Conservation (phyloP, 2,888 invertebrate genomes). For the Bugula neritina region DNA sequence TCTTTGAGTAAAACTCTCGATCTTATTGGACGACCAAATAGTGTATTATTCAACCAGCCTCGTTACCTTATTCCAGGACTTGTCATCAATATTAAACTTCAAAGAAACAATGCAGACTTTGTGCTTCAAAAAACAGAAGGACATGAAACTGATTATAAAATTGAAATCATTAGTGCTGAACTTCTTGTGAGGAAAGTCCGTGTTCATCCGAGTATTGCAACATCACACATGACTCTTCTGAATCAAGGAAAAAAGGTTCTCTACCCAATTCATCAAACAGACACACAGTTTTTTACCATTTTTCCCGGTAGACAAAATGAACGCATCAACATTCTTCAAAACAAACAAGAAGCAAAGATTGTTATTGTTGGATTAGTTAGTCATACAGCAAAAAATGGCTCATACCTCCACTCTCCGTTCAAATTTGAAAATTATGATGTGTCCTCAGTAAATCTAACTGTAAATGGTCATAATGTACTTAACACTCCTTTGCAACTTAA, state of each 20-base stretch:
- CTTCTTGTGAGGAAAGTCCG: neutral
- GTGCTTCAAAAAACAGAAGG: neutral
- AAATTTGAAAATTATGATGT: neutral
- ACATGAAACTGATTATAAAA: neutral
- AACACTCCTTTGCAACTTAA: neutral
- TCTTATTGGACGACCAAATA: neutral
- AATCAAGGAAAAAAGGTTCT: neutral
- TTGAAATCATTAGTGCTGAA: neutral
- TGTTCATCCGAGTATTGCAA: neutral
- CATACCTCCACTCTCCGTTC: neutral
- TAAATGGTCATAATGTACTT: neutral
- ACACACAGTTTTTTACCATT: neutral
- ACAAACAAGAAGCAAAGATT: neutral
- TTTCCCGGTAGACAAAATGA: neutral
- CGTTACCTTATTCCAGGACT: neutral
- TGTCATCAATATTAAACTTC: neutral
- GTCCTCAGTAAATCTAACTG: neutral
- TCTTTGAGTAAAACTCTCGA: neutral
- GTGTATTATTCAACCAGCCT: neutral
- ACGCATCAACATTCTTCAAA: neutral
- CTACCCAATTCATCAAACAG: neutral
- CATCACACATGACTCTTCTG: neutral
- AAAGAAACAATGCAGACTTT: neutral
- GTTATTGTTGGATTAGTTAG: neutral
- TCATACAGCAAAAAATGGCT: neutral